Conservation (phyloP, 2,797 vertebrate genomes). For the Tragelaphus oryx region DNA sequence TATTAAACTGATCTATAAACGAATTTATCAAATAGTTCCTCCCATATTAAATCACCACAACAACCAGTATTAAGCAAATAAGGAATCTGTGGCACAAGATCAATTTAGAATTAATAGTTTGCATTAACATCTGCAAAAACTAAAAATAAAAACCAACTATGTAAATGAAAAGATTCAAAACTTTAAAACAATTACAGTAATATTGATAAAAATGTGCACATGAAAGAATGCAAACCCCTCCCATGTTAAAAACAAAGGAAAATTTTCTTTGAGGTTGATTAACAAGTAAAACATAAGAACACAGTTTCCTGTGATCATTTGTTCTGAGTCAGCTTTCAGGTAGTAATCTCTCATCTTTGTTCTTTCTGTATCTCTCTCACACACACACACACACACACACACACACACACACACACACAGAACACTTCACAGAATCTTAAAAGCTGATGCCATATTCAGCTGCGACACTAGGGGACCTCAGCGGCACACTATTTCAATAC, state of each 20-base stretch:
- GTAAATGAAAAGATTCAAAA: not conserved
- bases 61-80: not conserved
- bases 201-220: not conserved
- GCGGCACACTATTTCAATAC: constrained; percentile 45
- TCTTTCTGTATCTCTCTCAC: not conserved
- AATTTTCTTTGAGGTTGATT: not conserved
- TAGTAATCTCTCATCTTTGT: not conserved
- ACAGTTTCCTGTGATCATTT: not conserved
- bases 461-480: constrained; percentile 75
- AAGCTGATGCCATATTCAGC: not conserved
- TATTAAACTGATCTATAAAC: not conserved
- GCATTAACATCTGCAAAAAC: constrained; percentile 38
- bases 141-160: not conserved
- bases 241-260: not conserved
- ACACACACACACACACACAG: not conserved
- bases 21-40: constrained; percentile 19
- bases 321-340: not conserved
- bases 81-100: not conserved
- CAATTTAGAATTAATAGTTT: not conserved
- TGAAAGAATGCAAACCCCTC: not conserved
- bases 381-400: not conserved
- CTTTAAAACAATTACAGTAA: constrained; percentile 1
- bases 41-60: not conserved
- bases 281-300: constrained; percentile 3
- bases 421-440: not conserved